Base-by-base conservation (phyloP, 2,113 vertebrate species). In the Eudyptes chrysolophus region DNA sequence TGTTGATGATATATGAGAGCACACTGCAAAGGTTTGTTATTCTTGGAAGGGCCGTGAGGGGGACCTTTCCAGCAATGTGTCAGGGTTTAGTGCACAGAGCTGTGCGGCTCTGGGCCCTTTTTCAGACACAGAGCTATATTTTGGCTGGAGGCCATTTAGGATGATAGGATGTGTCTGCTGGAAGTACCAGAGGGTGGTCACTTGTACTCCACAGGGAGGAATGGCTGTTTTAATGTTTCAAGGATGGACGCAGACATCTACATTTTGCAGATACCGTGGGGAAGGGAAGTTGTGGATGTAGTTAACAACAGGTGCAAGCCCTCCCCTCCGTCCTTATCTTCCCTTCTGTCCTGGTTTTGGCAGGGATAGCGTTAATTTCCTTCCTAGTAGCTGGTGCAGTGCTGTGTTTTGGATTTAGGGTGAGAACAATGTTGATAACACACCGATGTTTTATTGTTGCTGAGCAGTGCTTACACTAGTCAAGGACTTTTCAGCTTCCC, bases 51-150 rank as follows among this genome's bases (percentile, higher is more conserved):
- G 40, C 13, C 1, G 0, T 12, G 64, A 70, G 65, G 24, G 65
- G 57, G 80, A 55, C 72, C 61, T 84, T 96, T 97, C 94, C 96
- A 96, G 90, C 82, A 84, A 89, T 86, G 55, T 88, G 91, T 95
- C 94, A 94, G 79, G 80, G 72, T 60, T 84, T 71, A 48, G 61
- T 6, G 58, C 90, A 40, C 70, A 80, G 76, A 87, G 76, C 83
- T 71, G 76, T 90, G 77, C 4, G 44, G 76, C 57, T 77, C 54
- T 64, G 79, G 91, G 94, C 70, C 60, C 26, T 64, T 80, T 94
- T 83, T 84, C 95, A 75, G 90, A 90, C 64, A 20, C 72, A 74
- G 82, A 96, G 81, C 92, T 90, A 7, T 38, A 52, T 90, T 97
- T 93, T 89, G 94, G 86, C 81, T 88, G 64, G 77, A 87, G 58